Evolutionary conservation across 37 sponge, comb jelly and placozoan genomes (phyloP), one percentile per base, ranked within the genome.

Genomic region (Cliona cf. orientalis): DNA sequence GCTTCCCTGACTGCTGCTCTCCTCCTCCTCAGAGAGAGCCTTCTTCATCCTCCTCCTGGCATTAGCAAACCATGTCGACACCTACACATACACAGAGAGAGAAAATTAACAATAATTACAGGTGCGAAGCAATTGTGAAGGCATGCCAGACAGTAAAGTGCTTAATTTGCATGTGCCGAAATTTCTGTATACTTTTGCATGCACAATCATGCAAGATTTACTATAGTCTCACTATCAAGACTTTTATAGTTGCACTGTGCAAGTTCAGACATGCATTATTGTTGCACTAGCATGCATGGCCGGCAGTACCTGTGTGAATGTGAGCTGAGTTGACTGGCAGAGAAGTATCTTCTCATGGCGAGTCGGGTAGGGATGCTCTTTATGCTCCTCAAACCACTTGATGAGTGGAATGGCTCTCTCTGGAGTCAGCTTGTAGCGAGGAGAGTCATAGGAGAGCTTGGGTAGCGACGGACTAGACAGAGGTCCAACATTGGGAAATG

Each of bases 61-160:
- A 84, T 92, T 92, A 0, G 93, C 93, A 88, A 92, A 92, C 93
- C 93, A 92, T 25, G 89, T 92, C 5, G 93, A 92, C 41, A 92
- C 93, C 93, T 92, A 46, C 21, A 55, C 3, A 22, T 7, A 26
- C 1, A 34, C 6, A 19, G 33, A 36, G 53, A 14, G 5, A 33
- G 37, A 45, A 5, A 39, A 26, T 62, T 32, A 70, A n/a, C n/a
- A 36, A 70, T 36, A 6, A 11, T 37, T 9, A 70, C 6, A 19
- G 19, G 11, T n/a, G 19, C 9, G 56, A 46, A 36, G 61, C 41
- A 41, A 9, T 71, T 34, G 44, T 40, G 9, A 41, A 14, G 11
- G 7, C n/a, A 36, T 9, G 12, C 23, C 9, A 71, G 41, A 35
- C 29, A 17, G 42, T 71, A 71, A 11, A 71, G 45, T 14, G 11